phyloP scores from a whole-genome alignment of 2,113 vertebrate genomes.

The Pipra filicauda region DNA sequence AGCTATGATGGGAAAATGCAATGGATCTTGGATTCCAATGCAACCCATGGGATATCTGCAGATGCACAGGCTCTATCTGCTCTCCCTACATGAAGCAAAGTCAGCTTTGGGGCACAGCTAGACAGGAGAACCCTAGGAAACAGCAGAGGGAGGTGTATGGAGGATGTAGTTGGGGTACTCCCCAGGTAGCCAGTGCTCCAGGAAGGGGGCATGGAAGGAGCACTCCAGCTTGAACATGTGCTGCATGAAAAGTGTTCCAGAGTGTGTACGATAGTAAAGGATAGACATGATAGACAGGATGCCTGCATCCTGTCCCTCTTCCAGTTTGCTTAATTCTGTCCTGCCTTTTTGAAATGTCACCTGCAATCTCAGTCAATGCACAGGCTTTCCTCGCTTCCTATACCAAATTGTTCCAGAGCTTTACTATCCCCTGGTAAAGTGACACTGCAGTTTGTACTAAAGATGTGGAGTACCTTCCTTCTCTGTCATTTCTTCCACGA shows the following conservation, averaged over 20 bases:
- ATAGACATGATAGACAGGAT: no score
- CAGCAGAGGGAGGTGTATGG: background rate
- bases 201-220: background rate
- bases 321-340: conserved; percentile 16
- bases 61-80: background rate
- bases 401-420: background rate
- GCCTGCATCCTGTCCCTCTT: background rate
- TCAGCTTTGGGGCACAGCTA: background rate
- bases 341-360: conserved; percentile 8
- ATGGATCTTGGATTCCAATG: background rate
- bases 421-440: background rate
- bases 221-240: background rate
- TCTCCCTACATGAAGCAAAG: background rate
- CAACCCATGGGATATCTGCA: background rate
- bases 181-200: background rate
- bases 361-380: conserved; percentile 3
- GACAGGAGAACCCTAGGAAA: background rate
- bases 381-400: conserved; percentile 22
- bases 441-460: background rate
- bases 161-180: background rate
- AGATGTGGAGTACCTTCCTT: background rate
- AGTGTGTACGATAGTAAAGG: background rate
- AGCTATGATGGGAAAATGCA: background rate
- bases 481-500: conserved; percentile 52
- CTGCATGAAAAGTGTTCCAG: background rate